Base-by-base conservation (phyloP, 2,113 vertebrate species). In the Micromys minutus region DNA sequence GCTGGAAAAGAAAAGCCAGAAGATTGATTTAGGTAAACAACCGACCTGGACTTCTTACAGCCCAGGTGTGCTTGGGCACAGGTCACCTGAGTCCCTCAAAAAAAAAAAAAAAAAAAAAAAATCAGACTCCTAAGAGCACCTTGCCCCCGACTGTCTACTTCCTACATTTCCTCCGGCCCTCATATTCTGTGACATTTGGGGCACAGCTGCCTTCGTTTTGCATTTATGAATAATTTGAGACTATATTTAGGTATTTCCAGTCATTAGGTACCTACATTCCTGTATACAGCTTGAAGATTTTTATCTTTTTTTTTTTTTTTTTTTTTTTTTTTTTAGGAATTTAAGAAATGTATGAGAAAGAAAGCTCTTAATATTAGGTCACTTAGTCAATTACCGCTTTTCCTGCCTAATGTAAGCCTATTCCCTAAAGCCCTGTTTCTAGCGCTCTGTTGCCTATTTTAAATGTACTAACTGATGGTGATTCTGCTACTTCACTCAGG, bases 371-470 rank as follows among this genome's bases (percentile, higher is more conserved):
- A 97, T 97, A 97, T 96, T 97, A 96, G 96, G 97, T 97, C 96
- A 97, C 90, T 96, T 96, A 97, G 95, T 97, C 96, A 97, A 97
- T 97, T 97, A 97, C 92, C 92, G 95, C 95, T 83, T 95, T 96
- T 94, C 92, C 95, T 95, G 83, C 75, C 94, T 98, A 97, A 94
- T 94, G 96, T 83, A 96, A 94, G 90, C 91, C 96, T 94, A 96
- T 97, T 98, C 97, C 96, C 97, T 83, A 55, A 45, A 84, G 96
- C 50, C 96, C 88, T 89, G 88, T 97, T 96, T 96, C 95, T 87
- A 96, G 94, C 10, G n/a, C 95, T 98, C 95, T 96, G 96, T 92
- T 96, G 75, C 89, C 97, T 98, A 97, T 98, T 98, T 98, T 98
- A 97, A 97, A 96, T 91, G 94, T 80, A 92, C 94, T 93, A 84